phyloP scores from a whole-genome alignment of 2,797 vertebrate species.

The Graptemys geographica region DNA sequence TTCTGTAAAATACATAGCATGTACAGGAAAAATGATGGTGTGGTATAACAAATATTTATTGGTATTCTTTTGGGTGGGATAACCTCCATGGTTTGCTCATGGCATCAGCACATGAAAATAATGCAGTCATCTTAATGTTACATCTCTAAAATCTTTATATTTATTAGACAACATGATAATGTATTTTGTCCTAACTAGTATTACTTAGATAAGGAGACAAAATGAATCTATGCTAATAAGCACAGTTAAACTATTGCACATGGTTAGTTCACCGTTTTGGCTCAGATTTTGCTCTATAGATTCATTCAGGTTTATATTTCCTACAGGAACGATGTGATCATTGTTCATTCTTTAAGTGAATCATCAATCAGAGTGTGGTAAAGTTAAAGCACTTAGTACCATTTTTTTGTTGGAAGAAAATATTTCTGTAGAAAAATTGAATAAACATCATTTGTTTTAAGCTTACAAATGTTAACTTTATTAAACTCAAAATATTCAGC shows the following conservation, averaged over 20 bases:
- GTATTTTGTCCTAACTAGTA: background rate
- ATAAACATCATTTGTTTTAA: constrained; percentile 7
- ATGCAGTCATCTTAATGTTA: background rate
- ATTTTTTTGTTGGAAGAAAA: constrained; percentile 16
- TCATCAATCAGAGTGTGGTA: background rate
- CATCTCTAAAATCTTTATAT: constrained; percentile 1
- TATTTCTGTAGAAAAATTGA: constrained; percentile 12
- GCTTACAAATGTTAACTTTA: constrained; percentile 56
- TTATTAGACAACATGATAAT: background rate
- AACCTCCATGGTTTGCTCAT: background rate
- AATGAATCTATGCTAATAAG: constrained; percentile 42
- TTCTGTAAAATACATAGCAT: background rate
- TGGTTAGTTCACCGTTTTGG: constrained; percentile 34
- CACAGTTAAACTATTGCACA: constrained; percentile 10
- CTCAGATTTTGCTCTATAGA: constrained; percentile 44
- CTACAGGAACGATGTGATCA: constrained; percentile 1
- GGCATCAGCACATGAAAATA: background rate
- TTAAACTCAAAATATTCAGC: constrained; percentile 45
- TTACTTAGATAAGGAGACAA: constrained; percentile 51
- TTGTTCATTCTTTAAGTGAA: constrained; percentile 54
- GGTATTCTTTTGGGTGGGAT: background rate
- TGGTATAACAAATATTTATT: background rate
- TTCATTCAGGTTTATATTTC: constrained; percentile 48
- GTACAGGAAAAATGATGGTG: background rate
- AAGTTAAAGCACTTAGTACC: constrained; percentile 39